phyloP scores from a whole-genome alignment of 2,113 vertebrate genomes.

The Campylomormyrus tamandua region DNA sequence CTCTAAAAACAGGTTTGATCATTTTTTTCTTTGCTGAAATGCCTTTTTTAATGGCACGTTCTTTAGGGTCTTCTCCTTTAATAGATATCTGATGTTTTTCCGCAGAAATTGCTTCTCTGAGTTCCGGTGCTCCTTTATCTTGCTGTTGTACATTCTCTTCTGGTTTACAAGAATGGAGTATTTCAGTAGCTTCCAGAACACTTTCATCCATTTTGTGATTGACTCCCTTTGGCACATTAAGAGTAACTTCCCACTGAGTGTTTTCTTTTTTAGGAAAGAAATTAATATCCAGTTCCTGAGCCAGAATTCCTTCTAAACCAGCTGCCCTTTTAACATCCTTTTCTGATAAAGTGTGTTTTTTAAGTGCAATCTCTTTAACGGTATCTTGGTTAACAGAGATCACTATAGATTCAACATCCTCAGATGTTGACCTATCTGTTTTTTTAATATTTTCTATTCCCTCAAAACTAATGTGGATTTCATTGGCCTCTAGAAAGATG shows the following conservation, averaged over 20 bases:
- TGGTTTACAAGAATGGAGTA: not conserved
- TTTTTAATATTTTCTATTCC: not conserved
- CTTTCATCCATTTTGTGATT: constrained; percentile 26
- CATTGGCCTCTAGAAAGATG: not conserved
- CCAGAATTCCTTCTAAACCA: not conserved
- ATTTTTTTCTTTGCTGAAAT: not conserved
- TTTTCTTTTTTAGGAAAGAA: not conserved
- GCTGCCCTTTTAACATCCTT: not conserved
- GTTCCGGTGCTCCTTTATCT: not conserved
- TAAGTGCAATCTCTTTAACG: not conserved
- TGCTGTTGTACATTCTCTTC: not conserved
- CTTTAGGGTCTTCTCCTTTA: not conserved
- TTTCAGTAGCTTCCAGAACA: not conserved
- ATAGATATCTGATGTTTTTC: not conserved
- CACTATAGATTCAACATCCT: not conserved
- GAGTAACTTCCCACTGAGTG: constrained; percentile 6
- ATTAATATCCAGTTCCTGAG: not conserved
- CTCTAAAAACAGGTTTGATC: not conserved
- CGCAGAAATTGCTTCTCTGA: not conserved
- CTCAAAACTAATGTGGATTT: not conserved
- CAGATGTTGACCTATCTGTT: not conserved
- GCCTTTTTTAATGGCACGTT: not conserved
- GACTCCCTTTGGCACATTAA: not conserved
- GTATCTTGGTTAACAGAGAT: constrained; percentile 16
- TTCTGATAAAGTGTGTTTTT: not conserved